Percentiles rank a stretch among this genome's conserved stretches.
Conservation (phyloP, 2,888 invertebrate genomes). For the Aphidius colemani region DNA sequence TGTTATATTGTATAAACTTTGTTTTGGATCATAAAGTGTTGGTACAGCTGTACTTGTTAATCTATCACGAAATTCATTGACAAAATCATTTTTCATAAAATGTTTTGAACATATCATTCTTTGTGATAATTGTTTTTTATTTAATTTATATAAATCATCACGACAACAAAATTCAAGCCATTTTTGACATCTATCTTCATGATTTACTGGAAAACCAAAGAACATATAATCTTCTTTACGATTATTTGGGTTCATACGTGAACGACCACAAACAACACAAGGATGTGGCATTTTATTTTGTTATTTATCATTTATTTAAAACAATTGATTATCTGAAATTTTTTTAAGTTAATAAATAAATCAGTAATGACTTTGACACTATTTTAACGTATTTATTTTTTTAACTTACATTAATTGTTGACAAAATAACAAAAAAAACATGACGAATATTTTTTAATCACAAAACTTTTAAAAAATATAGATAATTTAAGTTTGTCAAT, state of each 20-base stretch:
- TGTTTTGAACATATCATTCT: slow-evolving; percentile 58
- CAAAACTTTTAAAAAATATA: no score
- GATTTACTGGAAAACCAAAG: slow-evolving; percentile 58
- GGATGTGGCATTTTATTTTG: slow-evolving; percentile 54
- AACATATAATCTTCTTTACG: slow-evolving; percentile 57
- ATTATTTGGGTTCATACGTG: slow-evolving; percentile 58
- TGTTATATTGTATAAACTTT: slow-evolving; percentile 55
- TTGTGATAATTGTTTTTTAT: slow-evolving; percentile 55
- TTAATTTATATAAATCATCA: slow-evolving; percentile 56
- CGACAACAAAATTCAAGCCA: slow-evolving; percentile 58
- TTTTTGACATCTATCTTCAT: slow-evolving; percentile 51
- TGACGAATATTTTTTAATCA: no score
- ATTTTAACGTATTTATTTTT: no score
- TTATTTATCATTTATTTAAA: not conserved
- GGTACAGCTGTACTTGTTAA: slow-evolving; percentile 53
- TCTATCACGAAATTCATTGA: slow-evolving; percentile 55
- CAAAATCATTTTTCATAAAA: slow-evolving; percentile 50
- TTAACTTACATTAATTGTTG: no score
- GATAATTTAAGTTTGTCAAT: not conserved
- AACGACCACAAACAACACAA: slow-evolving; percentile 57
- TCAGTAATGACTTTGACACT: no score
- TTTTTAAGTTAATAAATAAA: not conserved
- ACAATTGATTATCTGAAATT: slow-evolving; percentile 1
- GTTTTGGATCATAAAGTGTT: slow-evolving; percentile 55
- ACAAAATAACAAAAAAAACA: no score